Percentiles rank a stretch among this genome's conserved stretches.
phyloP scores from a whole-genome alignment of 35 echinoderm and acorn worm species.

The Apostichopus californicus region DNA sequence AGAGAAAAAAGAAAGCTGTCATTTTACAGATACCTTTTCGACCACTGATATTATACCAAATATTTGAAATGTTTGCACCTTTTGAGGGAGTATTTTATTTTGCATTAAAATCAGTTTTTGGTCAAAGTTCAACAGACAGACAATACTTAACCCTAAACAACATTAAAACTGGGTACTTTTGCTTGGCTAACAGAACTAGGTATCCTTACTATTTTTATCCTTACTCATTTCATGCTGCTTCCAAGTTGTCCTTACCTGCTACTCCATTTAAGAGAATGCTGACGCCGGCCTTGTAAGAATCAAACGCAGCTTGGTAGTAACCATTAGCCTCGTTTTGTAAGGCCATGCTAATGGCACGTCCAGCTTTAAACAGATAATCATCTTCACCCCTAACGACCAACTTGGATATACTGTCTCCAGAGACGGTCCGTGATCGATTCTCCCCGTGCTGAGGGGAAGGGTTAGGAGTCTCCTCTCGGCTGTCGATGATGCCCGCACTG shows the following conservation, averaged over 20 bases:
- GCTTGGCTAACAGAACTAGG: too few species aligned
- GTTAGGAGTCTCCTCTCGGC: constrained; percentile 49
- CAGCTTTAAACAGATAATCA: constrained; percentile 92
- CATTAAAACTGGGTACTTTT: too few species aligned
- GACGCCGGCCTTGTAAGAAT: constrained; percentile 87
- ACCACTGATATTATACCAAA: too few species aligned
- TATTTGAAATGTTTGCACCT: too few species aligned
- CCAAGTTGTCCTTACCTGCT: constrained; percentile 59
- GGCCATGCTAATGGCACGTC: constrained; percentile 77
- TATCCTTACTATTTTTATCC: too few species aligned
- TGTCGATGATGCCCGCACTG: constrained; percentile 67
- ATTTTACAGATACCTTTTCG: too few species aligned
- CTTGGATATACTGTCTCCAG: constrained; percentile 71
- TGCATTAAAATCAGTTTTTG: too few species aligned
- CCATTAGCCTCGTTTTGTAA: constrained; percentile 90
- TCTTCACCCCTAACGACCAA: constrained; percentile 85
- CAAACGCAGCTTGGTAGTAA: constrained; percentile 91
- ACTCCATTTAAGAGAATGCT: constrained; percentile 91
- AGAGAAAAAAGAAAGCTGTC: too few species aligned
- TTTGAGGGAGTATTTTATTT: too few species aligned
- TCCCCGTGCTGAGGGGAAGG: constrained; percentile 42
- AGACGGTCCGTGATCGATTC: constrained; percentile 41
- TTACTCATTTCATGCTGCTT: too few species aligned
- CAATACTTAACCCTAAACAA: too few species aligned
- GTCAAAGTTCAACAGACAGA: too few species aligned